A percentile compares a stretch with the other conserved stretches of the same genome.
phyloP scores from a whole-genome alignment of 2,888 invertebrate genomes.

The Leuctra nigra region DNA sequence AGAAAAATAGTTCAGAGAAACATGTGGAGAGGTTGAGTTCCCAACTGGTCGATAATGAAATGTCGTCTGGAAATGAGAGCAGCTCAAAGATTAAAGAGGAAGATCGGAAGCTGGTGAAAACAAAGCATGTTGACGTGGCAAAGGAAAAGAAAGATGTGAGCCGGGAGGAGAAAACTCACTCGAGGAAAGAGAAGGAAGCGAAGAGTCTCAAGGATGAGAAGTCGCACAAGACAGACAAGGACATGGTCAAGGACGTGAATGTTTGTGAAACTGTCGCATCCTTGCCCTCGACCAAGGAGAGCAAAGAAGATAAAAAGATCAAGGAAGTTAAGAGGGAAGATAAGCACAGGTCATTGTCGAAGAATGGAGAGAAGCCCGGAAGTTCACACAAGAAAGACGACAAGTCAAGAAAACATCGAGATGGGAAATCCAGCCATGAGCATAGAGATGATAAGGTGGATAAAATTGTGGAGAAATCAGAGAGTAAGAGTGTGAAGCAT shows the following conservation, averaged over 20 bases:
- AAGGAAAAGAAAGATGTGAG: not conserved
- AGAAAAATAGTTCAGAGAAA: no score
- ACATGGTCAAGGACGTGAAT: not conserved
- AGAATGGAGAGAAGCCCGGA: not conserved
- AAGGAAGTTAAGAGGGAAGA: not conserved
- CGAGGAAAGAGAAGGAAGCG: not conserved
- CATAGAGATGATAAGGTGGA: not conserved
- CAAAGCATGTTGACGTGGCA: no score
- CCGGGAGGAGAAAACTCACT: no score
- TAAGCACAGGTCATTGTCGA: not conserved
- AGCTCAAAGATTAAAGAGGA: no score
- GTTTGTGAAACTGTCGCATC: no score
- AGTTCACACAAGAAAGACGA: not conserved
- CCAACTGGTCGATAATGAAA: no score
- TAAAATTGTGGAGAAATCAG: not conserved
- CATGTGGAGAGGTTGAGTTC: no score
- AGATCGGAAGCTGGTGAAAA: no score
- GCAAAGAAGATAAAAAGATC: no score
- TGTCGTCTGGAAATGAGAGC: no score
- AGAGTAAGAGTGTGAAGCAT: not conserved
- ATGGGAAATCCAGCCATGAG: not conserved
- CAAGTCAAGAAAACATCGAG: no score
- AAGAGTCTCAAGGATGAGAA: not conserved
- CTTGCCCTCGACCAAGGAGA: no score
- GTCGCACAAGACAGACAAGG: not conserved